Evolutionary conservation across 1,140 invertebrate genomes (phyloP), one percentile per base, ranked within the genome.

Genomic region (Asobara japonica): DNA sequence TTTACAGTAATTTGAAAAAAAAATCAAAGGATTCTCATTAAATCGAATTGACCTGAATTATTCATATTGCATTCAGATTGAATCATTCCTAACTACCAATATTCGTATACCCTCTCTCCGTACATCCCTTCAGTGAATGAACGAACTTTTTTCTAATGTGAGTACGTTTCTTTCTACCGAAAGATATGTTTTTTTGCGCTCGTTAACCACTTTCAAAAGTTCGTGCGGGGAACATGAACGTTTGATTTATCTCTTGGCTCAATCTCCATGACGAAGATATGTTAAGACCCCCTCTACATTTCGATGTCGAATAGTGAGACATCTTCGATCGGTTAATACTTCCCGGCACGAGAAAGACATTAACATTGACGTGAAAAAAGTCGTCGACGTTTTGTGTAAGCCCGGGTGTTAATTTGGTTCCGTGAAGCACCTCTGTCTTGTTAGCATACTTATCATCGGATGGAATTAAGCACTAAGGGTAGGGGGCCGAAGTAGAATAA

Each of bases 401-500:
- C 79, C 75, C 36, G 64, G 76, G 81, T 79, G 82, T 84, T 84
- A 85, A 85, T 85, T 84, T 79, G 76, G 77, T 78, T 83, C 80
- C 80, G 80, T 81, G 76, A 72, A 41, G 38, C 56, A 62, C 25
- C 77, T 78, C 65, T 81, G 78, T 83, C 83, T 85, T 85, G 84
- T 86, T 86, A 86, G 84, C 84, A 86, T 86, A 86, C 84, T 86
- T 84, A 86, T 85, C 82, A 85, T 84, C 82, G 82, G 78, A 71
- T 81, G 80, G 82, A 84, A 85, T 85, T 84, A 84, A 85, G 82
- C 80, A 76, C 64, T 73, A 65, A 71, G 48, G 73, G 77, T 74
- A 45, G 41, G 60, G 4, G 66, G 31, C 69, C 74, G 65, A 67
- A 48, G 31, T 74, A 74, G 70, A 79, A 62, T 30, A 62, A 62